Conservation (phyloP, 2,113 vertebrate genomes). For the Corythornis vintsioides region DNA sequence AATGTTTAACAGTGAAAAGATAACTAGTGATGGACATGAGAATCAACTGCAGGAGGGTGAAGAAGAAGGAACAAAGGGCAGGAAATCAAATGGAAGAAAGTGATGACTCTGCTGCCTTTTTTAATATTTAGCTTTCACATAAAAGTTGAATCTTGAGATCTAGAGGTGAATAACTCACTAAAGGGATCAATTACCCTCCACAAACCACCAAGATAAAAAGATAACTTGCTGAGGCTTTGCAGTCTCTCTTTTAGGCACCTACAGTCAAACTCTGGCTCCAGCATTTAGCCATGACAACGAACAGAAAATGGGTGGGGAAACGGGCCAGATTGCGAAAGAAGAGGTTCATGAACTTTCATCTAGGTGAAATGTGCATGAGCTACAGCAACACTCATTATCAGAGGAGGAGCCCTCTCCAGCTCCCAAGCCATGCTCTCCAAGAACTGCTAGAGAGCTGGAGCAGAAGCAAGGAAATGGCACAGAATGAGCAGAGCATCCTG, state of each 20-base stretch:
- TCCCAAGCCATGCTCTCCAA: neutral
- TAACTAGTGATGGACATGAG: neutral
- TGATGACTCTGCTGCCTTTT: neutral
- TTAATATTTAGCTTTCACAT: neutral
- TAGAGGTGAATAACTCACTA: neutral
- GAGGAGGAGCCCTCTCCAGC: neutral
- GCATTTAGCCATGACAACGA: neutral
- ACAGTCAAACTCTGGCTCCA: neutral
- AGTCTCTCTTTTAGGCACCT: neutral
- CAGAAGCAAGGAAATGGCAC: neutral
- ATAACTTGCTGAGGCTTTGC: neutral
- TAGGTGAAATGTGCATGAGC: neutral
- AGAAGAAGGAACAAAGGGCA: neutral
- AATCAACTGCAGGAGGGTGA: neutral
- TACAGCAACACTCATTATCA: neutral
- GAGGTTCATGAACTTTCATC: constrained; percentile 12
- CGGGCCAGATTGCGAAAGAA: constrained; percentile 40
- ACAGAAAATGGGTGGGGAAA: neutral
- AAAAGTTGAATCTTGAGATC: neutral
- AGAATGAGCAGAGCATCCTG: neutral
- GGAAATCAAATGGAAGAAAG: neutral
- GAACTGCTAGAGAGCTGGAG: neutral
- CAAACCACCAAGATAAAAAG: neutral
- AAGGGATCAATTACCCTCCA: neutral
- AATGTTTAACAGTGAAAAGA: neutral